phyloP scores from a whole-genome alignment of 2,113 vertebrate species.

The Cebidichthys violaceus region DNA sequence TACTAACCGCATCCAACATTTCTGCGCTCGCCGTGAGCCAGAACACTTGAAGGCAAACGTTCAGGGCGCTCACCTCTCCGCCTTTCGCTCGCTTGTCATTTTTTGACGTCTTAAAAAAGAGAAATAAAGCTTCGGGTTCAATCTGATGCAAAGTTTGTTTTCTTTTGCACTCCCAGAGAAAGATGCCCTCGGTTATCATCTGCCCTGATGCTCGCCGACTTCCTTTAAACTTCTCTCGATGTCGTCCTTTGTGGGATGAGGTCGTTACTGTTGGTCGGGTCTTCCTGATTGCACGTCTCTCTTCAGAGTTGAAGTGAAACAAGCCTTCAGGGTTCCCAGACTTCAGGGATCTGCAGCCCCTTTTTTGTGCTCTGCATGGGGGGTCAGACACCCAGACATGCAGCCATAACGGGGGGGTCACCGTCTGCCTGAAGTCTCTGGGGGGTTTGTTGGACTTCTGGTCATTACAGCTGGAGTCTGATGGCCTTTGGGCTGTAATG shows the following conservation, averaged over 20 bases:
- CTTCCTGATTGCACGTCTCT: background rate
- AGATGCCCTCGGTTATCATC: background rate
- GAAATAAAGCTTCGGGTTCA: background rate
- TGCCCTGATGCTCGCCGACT: background rate
- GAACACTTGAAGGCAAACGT: background rate
- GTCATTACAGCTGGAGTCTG: background rate
- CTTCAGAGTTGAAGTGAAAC: background rate
- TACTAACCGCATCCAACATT: background rate
- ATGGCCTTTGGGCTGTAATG: background rate
- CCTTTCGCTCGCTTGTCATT: background rate
- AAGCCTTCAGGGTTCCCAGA: no score
- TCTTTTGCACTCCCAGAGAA: background rate
- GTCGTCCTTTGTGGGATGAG: background rate
- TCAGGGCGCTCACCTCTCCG: background rate
- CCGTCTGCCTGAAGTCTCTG: background rate
- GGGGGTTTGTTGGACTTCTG: background rate
- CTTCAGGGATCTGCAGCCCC: no score
- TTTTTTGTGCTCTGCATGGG: background rate
- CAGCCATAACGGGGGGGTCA: background rate
- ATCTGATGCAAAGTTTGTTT: background rate
- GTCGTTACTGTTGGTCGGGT: background rate
- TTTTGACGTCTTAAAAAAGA: background rate
- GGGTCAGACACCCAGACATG: background rate
- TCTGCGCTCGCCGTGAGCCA: background rate
- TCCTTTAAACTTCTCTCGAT: background rate